Conservation (phyloP, 2,888 invertebrate species). For the Oscheius onirici region DNA sequence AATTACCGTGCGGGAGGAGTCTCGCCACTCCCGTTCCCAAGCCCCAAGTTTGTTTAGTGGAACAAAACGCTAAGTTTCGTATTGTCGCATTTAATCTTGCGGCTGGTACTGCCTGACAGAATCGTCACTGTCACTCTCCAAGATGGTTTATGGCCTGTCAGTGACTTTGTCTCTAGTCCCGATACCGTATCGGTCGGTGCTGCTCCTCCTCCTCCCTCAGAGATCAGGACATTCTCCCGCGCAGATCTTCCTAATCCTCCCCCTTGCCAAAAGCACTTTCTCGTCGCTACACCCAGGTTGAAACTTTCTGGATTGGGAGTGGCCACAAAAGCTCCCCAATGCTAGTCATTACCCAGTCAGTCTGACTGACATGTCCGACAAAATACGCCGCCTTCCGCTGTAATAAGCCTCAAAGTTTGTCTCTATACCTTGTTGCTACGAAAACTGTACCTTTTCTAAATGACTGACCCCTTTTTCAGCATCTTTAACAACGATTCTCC, state of each 20-base stretch:
- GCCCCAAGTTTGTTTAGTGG: too few species aligned
- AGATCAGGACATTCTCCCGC: not conserved
- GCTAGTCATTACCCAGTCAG: slow-evolving; percentile 32
- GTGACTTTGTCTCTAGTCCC: too few species aligned
- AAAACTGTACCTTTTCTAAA: not conserved
- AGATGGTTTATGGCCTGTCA: slow-evolving; percentile 19
- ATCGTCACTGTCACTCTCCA: slow-evolving; percentile 1
- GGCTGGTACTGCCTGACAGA: slow-evolving; percentile 1
- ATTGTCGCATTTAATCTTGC: too few species aligned
- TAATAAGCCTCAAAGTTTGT: slow-evolving; percentile 22
- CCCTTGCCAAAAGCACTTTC: slow-evolving; percentile 7
- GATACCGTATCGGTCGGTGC: too few species aligned
- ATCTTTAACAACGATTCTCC: not conserved
- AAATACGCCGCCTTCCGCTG: slow-evolving; percentile 31
- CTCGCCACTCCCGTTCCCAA: too few species aligned
- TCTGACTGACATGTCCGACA: slow-evolving; percentile 32
- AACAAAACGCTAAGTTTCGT: too few species aligned
- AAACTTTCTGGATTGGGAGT: slow-evolving; percentile 9
- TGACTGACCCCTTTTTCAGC: not conserved
- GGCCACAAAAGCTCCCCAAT: slow-evolving; percentile 26
- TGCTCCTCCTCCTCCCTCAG: too few species aligned
- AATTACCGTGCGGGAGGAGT: too few species aligned
- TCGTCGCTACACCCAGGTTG: not conserved
- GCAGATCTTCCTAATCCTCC: slow-evolving; percentile 1
- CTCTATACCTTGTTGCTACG: slow-evolving; percentile 2